These are phyloP conservation scores for Drosophila birchii DNA, from an alignment of 2,888 invertebrate species.

Conservation along the genomic window DNA sequence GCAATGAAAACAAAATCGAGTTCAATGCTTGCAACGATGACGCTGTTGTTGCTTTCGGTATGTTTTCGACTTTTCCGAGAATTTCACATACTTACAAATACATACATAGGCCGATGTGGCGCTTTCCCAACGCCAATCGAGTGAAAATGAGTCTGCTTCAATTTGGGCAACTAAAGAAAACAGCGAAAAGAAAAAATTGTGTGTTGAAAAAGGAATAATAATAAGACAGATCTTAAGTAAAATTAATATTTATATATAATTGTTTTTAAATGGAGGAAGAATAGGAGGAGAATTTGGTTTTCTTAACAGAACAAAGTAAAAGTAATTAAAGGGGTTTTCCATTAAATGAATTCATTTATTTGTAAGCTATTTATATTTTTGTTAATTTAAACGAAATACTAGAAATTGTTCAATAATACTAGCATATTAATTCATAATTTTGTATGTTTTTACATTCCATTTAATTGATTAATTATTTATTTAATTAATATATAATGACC, in stretches of 20 bases:
- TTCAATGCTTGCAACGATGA: slow-evolving; percentile 78
- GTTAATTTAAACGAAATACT: too few relatives aligned
- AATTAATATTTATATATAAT: background rate
- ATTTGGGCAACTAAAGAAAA: slow-evolving; percentile 58
- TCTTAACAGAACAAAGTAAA: too few relatives aligned
- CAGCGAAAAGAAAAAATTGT: slow-evolving; percentile 20
- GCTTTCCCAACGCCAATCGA: slow-evolving; percentile 63
- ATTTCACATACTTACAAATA: slow-evolving; percentile 53
- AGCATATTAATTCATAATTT: too few relatives aligned
- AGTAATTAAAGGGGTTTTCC: too few relatives aligned
- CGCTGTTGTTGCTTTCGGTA: slow-evolving; percentile 48
- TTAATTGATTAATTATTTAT: too few relatives aligned
- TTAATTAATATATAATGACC: too few relatives aligned
- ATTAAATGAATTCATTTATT: too few relatives aligned
- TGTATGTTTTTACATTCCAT: too few relatives aligned
- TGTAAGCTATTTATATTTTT: too few relatives aligned
- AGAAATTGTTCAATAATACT: too few relatives aligned
- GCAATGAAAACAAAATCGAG: slow-evolving; percentile 82
- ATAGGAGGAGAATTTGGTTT: background rate
- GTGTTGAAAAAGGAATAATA: background rate
- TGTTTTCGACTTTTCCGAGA: slow-evolving; percentile 72
- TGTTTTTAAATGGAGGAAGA: background rate
- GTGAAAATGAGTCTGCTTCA: slow-evolving; percentile 65
- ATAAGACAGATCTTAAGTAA: background rate
- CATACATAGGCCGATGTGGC: slow-evolving; percentile 52